Evolutionary conservation across 2,797 vertebrate species (phyloP), one percentile per base, ranked within the genome.

Genomic region (Mycteria americana): DNA sequence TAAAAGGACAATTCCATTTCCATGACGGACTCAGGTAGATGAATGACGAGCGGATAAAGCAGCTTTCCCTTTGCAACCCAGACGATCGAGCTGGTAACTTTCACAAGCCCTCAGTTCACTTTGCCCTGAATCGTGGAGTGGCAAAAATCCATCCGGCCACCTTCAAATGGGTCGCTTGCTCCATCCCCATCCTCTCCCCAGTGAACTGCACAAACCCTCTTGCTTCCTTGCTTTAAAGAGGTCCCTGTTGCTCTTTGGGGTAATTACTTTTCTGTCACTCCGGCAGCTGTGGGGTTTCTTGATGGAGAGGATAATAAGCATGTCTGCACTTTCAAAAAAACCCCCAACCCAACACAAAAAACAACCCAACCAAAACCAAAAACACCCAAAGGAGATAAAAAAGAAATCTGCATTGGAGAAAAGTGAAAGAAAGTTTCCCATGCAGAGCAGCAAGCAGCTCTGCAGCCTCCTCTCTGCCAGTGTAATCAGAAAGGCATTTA

Each of bases 401-500:
- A 82, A 85, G 87, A 93, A 96, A 78, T 63, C 69, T 69, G 57
- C n/a, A 35, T 7, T 83, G 65, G 76, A 82, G 57, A 75, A 73
- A 95, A 95, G 85, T 19, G 76, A 96, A 77, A 81, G 86, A 6
- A 95, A 85, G 73, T 92, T 79, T 93, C 88, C 88, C 83, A 43
- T 86, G 91, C 94, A 82, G 92, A 89, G 73, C 45, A 37, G 67
- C 93, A 92, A 80, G 86, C 62, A 80, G 65, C 86, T 96, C 85
- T 45, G 76, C 78, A 85, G 75, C 80, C n/a, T 85, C 30, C 64
- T 82, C 76, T 33, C 72, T 59, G 81, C 93, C 88, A 75, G 91
- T 35, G 62, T 93, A 88, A 95, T 88, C 93, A 92, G 89, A 88
- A 96, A 97, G 72, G 75, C 95, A 85, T 96, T 96, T 90, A 22